phyloP scores from a whole-genome alignment of 1,140 invertebrate species.

The Nomia melanderi region DNA sequence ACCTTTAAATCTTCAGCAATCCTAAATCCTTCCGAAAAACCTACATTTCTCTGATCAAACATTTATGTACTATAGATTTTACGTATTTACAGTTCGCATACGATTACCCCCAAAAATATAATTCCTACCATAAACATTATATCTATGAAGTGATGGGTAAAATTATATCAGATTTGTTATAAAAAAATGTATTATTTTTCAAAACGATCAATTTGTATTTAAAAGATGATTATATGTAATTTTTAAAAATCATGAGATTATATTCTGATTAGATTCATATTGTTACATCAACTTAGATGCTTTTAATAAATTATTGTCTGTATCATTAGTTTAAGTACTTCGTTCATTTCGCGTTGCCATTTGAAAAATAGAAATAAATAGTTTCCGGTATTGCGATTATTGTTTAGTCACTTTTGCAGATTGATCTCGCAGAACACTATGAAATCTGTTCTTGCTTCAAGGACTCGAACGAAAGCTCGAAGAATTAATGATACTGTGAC shows the following conservation, averaged over 20 bases:
- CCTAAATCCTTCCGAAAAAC: conserved; percentile 11
- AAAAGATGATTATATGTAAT: too few relatives aligned
- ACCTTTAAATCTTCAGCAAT: not conserved
- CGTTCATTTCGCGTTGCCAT: not conserved
- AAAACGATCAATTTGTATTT: too few relatives aligned
- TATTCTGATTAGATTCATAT: not conserved
- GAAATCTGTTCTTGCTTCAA: conserved; percentile 26
- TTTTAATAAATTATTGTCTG: not conserved
- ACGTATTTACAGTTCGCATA: not conserved
- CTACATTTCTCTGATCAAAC: too few relatives aligned
- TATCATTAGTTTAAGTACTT: not conserved
- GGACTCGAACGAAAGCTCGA: not conserved
- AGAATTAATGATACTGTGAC: not conserved
- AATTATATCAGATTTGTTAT: too few relatives aligned
- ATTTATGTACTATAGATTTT: too few relatives aligned
- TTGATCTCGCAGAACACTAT: not conserved
- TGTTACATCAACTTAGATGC: not conserved
- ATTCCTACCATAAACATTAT: too few relatives aligned
- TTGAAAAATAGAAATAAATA: too few relatives aligned
- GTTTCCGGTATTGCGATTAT: too few relatives aligned
- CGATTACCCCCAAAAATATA: not conserved
- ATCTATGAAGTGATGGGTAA: too few relatives aligned
- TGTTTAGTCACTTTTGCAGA: too few relatives aligned
- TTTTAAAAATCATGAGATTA: too few relatives aligned
- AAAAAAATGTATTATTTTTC: too few relatives aligned